Base-by-base conservation (phyloP, 2,797 vertebrate species). In the Tympanoctomys barrerae region DNA sequence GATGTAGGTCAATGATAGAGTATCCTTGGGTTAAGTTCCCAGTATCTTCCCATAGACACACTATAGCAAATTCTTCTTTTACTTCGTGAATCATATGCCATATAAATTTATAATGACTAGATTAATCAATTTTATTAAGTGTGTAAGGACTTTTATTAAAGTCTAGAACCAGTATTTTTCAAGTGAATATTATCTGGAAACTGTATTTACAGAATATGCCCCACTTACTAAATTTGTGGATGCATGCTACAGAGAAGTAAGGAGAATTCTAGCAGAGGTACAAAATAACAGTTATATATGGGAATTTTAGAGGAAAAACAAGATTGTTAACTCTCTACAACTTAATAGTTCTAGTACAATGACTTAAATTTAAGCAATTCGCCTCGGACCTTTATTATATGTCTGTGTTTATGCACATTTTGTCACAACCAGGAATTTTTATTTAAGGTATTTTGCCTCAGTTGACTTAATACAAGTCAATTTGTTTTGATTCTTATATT, bases 241-340 rank as follows among this genome's bases (percentile, higher is more conserved):
- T 89, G 22, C 91, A 26, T 71, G 3, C 89, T 87, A 93, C 19
- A 87, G 49, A 93, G 19, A 84, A 94, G 8, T 61, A 87, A 91
- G 28, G 13, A 18, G 5, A 42, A 71, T 86, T 77, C 92, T 91
- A 16, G 46, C 68, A 52, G 6, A 16, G 14, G 19, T 77, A 92
- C 42, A 87, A 79, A 94, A 66, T 64, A 87, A 91, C 28, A 90
- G n/a, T 75, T 89, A 39, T 1, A 33, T 26, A 18, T 79, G 7
- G 4, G 57, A n/a, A 95, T 88, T 66, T 64, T 12, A 36, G 19
- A 68, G 75, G 81, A 21, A 93, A 82, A 71, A 85, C 66, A 88
- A 68, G 19, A 77, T 24, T 83, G 52, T 57, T 52, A 94, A 71
- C 83, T 49, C 14, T 66, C 42, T 75, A 36, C 19, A 80, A 19